Conservation (phyloP, 2,797 vertebrate genomes). For the Eulemur coronatus region DNA sequence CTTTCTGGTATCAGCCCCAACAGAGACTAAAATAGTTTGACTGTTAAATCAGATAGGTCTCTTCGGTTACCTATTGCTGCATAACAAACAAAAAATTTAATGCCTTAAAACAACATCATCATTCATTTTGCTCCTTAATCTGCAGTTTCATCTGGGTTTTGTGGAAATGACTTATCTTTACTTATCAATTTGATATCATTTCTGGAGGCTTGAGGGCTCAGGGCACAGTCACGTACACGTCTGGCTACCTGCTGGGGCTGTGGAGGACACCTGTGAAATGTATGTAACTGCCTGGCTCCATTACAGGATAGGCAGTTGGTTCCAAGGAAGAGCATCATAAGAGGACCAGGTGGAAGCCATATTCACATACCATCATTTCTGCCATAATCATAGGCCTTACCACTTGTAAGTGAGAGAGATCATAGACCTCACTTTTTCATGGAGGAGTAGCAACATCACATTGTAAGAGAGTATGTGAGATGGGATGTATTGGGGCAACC, state of each 20-base stretch:
- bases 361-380: background rate
- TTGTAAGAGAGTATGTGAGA: background rate
- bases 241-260: background rate
- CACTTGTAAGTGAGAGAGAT: background rate
- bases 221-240: background rate
- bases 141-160: background rate
- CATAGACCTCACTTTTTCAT: background rate
- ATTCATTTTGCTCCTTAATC: conserved; percentile 32
- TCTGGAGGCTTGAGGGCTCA: background rate
- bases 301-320: background rate
- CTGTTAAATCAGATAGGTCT: background rate
- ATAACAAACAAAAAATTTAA: background rate
- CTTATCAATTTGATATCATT: background rate
- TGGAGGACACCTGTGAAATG: background rate
- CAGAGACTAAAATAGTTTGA: background rate
- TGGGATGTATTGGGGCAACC: too few species aligned
- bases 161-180: background rate
- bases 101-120: conserved; percentile 3
- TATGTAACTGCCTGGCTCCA: background rate
- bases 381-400: background rate
- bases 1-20: background rate
- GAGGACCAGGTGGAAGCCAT: background rate
- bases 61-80: background rate
- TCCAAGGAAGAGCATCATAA: background rate
- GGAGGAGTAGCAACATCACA: background rate